Evolutionary conservation across 2,797 vertebrate genomes (phyloP), one percentile per base, ranked within the genome.

Genomic region (Halcyon leucocephala): DNA sequence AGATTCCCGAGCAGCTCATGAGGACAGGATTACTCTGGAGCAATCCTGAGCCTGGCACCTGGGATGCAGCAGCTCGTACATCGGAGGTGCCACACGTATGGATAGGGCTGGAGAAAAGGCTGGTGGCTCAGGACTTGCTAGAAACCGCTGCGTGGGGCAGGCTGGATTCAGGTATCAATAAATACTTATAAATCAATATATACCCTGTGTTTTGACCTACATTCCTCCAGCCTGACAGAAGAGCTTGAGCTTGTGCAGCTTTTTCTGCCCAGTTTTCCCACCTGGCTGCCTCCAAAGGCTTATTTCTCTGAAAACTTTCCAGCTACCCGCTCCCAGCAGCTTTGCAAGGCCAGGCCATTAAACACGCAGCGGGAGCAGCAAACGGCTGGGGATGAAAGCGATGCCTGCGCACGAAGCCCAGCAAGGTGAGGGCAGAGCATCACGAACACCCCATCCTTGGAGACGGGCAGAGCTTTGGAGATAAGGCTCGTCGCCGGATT

Each of bases 11-110:
- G 92, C 93, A 70, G 71, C 76, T 81, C 25, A 24, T 90, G 86
- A 94, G 92, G 89, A 96, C 94, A 92, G 95, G 90, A 92, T 90
- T 92, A 58, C 81, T 95, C 86, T 2, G 15, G 92, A 91, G 79
- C 92, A 83, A 96, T 91, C 88, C 88, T 70, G 84, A 93, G 82
- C 84, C 90, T 95, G 82, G 33, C 33, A 7, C 86, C 89, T 21
- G 18, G 86, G 77, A 93, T 83, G 89, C 92, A 91, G 79, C 31
- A 31, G 57, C 92, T 92, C 74, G 12, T 92, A 81, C 82, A 71
- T 96, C 95, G 95, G 93, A 74, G 93, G 20, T 35, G 12, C 79
- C 22, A 66, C 11, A 8, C 82, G 5, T 18, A 54, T 31, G 48
- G 86, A 74, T 87, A 83, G 20, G 9, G 74, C 52, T 85, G 80